Conservation (phyloP, 2,888 invertebrate genomes). For the Polymixis flavicincta region DNA sequence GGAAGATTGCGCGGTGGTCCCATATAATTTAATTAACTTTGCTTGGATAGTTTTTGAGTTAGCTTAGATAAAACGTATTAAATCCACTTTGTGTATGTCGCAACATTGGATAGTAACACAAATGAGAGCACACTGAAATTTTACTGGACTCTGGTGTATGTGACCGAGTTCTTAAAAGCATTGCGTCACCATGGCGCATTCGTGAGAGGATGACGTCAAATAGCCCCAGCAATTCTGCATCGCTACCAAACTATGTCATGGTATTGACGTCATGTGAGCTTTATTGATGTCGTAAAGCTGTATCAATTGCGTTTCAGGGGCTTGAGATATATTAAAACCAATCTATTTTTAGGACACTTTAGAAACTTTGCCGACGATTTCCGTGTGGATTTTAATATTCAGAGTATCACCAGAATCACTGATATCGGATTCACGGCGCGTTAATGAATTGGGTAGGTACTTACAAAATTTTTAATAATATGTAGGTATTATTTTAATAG, state of each 20-base stretch:
- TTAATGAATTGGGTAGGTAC: background rate
- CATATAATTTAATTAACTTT: too few species aligned
- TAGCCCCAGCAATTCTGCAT: constrained; percentile 9
- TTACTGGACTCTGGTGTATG: constrained; percentile 1
- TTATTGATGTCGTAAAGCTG: constrained; percentile 19
- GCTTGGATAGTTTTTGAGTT: too few species aligned
- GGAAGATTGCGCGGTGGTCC: too few species aligned
- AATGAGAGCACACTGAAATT: background rate
- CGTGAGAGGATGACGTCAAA: constrained; percentile 32
- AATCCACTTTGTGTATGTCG: background rate
- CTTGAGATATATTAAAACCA: constrained; percentile 30
- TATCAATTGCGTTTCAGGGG: constrained; percentile 32
- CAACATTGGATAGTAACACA: background rate
- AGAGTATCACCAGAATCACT: background rate
- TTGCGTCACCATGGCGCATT: constrained; percentile 31
- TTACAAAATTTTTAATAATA: too few species aligned
- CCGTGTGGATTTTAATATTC: background rate
- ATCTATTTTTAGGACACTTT: background rate
- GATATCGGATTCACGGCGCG: background rate
- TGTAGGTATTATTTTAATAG: too few species aligned
- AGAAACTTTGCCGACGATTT: constrained; percentile 3
- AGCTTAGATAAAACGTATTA: too few species aligned
- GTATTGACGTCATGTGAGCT: constrained; percentile 30
- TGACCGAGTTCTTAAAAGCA: constrained; percentile 13
- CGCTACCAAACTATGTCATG: constrained; percentile 33